Percentiles rank a stretch among this genome's conserved stretches.
phyloP scores from a whole-genome alignment of 2,113 vertebrate genomes.

The Otus sunia region DNA sequence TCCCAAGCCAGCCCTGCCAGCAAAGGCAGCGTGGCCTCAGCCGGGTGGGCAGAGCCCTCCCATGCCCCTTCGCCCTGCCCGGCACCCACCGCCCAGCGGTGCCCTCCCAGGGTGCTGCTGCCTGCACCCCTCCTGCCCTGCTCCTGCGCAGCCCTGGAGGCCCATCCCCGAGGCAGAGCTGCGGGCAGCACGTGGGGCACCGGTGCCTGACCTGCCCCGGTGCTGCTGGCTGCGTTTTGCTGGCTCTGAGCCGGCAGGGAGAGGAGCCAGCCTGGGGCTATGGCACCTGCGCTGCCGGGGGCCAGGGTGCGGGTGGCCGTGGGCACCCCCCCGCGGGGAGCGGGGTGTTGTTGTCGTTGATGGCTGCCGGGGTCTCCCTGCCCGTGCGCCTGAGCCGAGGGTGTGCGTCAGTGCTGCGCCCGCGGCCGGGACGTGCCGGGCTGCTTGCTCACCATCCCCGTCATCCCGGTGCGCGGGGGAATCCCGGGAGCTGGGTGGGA shows the following conservation, averaged over 20 bases:
- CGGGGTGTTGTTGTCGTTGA: background rate
- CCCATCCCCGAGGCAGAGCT: rapidly evolving
- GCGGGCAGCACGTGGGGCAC: background rate
- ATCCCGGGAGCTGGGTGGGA: background rate
- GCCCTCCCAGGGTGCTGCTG: background rate
- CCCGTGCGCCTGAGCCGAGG: background rate
- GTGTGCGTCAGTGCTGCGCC: background rate
- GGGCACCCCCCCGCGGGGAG: background rate
- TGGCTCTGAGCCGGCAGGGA: background rate
- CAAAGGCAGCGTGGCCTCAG: background rate
- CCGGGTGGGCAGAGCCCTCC: background rate
- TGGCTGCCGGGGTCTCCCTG: background rate
- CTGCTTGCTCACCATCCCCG: background rate
- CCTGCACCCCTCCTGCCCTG: background rate
- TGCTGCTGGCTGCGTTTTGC: background rate
- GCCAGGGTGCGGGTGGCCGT: background rate
- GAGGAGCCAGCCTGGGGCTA: background rate
- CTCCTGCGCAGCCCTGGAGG: background rate
- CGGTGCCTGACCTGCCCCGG: background rate
- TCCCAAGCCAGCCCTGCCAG: background rate
- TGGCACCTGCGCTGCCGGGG: background rate
- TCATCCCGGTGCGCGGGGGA: background rate
- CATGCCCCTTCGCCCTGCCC: background rate
- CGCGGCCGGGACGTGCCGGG: background rate
- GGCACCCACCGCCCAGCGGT: background rate